A percentile compares a stretch with the other conserved stretches of the same genome.
Conservation (phyloP, 2,888 invertebrate species). For the Amiota mariae region DNA sequence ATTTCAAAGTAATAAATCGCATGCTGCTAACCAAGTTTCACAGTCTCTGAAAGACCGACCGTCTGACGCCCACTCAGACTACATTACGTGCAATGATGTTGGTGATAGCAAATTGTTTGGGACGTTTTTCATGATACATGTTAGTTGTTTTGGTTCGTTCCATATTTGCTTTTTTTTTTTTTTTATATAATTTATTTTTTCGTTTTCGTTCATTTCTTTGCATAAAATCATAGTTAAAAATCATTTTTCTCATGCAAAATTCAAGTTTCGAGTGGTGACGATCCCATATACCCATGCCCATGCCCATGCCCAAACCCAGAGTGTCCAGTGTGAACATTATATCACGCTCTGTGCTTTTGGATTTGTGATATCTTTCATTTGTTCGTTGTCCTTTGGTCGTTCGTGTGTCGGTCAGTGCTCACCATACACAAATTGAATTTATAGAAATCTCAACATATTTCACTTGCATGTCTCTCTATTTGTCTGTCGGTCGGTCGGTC, state of each 20-base stretch:
- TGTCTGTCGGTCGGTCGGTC: no score
- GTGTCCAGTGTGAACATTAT: no score
- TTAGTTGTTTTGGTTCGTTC: neutral
- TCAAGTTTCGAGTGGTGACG: neutral
- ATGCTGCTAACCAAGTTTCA: slow-evolving; percentile 36
- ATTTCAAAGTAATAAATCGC: slow-evolving; percentile 71
- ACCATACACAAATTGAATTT: slow-evolving; percentile 22
- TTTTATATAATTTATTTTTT: slow-evolving; percentile 4
- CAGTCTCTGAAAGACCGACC: neutral
- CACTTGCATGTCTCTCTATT: neutral
- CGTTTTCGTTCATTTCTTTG: slow-evolving; percentile 4
- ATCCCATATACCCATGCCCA: neutral
- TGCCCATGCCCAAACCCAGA: no score
- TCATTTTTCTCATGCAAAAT: slow-evolving; percentile 27
- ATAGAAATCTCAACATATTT: slow-evolving; percentile 29
- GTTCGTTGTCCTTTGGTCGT: neutral
- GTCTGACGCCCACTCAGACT: neutral
- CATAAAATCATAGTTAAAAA: slow-evolving; percentile 12
- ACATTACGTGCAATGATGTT: neutral
- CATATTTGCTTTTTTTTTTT: neutral
- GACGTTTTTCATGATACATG: neutral
- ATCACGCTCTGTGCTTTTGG: neutral
- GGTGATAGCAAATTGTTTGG: slow-evolving; percentile 1
- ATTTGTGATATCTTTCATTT: slow-evolving; percentile 36
- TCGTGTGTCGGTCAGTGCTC: neutral